These are phyloP conservation scores for Pseudomyrmex flavicornis DNA, from an alignment of 1,140 invertebrate genomes.

Conservation along the genomic window DNA sequence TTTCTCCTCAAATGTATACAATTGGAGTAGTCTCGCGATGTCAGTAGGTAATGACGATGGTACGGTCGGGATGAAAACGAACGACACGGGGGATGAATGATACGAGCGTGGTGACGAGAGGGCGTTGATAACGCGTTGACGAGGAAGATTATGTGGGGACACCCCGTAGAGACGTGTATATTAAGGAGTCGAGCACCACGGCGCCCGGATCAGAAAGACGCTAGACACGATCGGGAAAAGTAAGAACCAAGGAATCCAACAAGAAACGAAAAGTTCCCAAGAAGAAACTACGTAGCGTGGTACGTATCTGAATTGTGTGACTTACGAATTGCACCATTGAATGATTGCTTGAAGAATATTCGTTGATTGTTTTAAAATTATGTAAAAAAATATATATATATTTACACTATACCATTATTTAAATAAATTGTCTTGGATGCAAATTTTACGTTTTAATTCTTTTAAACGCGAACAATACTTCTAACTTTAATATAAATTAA, in stretches of 20 bases:
- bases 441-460: too few relatives aligned
- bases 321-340: background rate
- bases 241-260: slow-evolving; percentile 8
- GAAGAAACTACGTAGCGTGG: background rate
- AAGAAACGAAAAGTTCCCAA: background rate
- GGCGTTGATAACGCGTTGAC: slow-evolving; percentile 63
- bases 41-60: slow-evolving; percentile 9
- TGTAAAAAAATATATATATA: background rate
- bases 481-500: too few relatives aligned
- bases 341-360: background rate
- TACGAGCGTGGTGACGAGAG: slow-evolving; percentile 19
- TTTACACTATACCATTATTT: background rate
- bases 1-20: slow-evolving; percentile 77
- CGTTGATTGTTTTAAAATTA: too few relatives aligned
- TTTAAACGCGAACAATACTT: too few relatives aligned
- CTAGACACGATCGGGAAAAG: slow-evolving; percentile 65
- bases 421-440: background rate
- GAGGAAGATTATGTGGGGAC: slow-evolving; percentile 50
- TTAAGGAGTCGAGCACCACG: slow-evolving; percentile 79
- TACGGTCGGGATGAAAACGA: slow-evolving; percentile 11
- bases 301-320: slow-evolving; percentile 3
- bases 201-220: slow-evolving; percentile 80
- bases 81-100: slow-evolving; percentile 45
- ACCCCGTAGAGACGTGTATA: slow-evolving; percentile 80
- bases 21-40: slow-evolving; percentile 74